Evolutionary conservation across 2,113 vertebrate species (phyloP), one percentile per base, ranked within the genome.

Genomic region (Numida meleagris): DNA sequence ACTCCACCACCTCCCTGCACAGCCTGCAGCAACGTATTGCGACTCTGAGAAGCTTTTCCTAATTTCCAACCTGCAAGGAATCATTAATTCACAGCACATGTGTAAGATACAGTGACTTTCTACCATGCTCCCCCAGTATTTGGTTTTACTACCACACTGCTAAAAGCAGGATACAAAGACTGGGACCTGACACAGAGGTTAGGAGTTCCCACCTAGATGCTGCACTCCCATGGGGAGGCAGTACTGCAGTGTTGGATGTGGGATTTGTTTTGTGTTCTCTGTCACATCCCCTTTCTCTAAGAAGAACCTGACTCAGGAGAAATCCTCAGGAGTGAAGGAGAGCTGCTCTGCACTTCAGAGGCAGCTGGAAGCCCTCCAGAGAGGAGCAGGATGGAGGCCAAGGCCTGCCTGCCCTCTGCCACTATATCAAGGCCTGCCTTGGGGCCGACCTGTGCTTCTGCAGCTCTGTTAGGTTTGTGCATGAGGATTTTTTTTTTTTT

Each of bases 181-280:
- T 27, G 6, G 12, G 45, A 12, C 2, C 20, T 23, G 9, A 16
- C 3, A 2, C 8, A 18, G 27, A 68, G 36, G 6, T 12, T 14
- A 17, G 55, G 36, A 29, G 24, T 4, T 53, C 10, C 16, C 14
- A 4, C 5, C 12, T 9, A 12, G 21, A 9, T 1, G 0, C 4
- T 8, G 11, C 6, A 59, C 12, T 15, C 17, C 29, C 5, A 14
- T 10, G 29, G 38, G 29, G 9, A 40, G 17, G 20, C n/a, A 40
- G 3, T 2, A 0, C 16, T 9, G 5, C 1, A 4, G 2, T 1
- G 4, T 14, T 29, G 25, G 34, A 71, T 1, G 0, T 0, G 5
- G n/a, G 62, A 11, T 20, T 43, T 25, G 10, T 2, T 63, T 40
- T 15, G 15, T 51, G n/a, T 16, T 89, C 46, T 10, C 45, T 62